Evolutionary conservation across 1,140 invertebrate genomes (phyloP), one percentile per base, ranked within the genome.

Genomic region (Stratiolaelaps scimitus): DNA sequence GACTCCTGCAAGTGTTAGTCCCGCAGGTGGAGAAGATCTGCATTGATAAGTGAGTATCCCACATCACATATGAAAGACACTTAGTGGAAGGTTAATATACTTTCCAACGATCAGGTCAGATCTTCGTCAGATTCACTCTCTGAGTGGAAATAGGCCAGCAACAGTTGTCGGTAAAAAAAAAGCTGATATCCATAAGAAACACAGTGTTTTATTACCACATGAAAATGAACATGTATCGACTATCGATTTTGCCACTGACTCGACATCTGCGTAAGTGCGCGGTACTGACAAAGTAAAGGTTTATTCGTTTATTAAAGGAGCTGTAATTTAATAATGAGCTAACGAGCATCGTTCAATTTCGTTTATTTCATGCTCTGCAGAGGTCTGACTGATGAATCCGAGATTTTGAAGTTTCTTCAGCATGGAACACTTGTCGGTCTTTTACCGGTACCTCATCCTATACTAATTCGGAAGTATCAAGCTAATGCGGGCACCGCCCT

Each of bases 1-100:
- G 95, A 71, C 81, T 98, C 71, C 78, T 99, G 46, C 95, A 99
- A 80, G 95, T 99, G 15, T 78, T 99, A 1, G 95, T 98, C 53
- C 95, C 96, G 56, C 95, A 99, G 80, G 95, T 99, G 10, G 95
- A 98, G 78, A 98, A 98, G 80, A 98, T 98, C 71, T 98, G 95
- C 77, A 98, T 98, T 73, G 95, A 99, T 76, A 98, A 98, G 91
- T 96, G 76, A 81, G 83, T 80, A 30, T 4, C 10, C 7, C 29
- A 47, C 65, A 20, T 46, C 10, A 6, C 47, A 53, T 6, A 29
- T 10, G 4, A 10, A 53, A 40, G 10, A 4, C 10, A 4, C 34
- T 40, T 10, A 40, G 34, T n/a, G 34, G 70, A 46, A 28, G 23
- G 17, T 29, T 68, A 56, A n/a, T 40, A n/a, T 66, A 30, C 40